These are phyloP conservation scores for Drosophila pegasa DNA, from an alignment of 2,888 invertebrate genomes.

Conservation along the genomic window DNA sequence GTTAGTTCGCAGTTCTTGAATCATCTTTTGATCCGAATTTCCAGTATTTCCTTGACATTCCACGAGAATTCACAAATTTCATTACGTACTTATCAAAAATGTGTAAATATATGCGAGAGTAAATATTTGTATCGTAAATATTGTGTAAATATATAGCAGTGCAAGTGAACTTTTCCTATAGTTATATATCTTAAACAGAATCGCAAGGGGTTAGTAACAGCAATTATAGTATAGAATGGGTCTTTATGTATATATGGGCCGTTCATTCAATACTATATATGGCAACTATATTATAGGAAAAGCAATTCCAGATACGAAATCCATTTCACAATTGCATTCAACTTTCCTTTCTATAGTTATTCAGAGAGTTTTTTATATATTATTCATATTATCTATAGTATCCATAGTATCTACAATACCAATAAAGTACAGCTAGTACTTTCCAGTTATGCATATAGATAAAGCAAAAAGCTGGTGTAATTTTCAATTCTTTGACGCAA, in stretches of 20 bases:
- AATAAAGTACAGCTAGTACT: too few relatives aligned
- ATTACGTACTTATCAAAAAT: neutral
- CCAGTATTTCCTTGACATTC: constrained; percentile 1
- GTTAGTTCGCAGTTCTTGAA: neutral
- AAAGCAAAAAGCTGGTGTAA: neutral
- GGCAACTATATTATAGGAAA: neutral
- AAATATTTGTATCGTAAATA: too few relatives aligned
- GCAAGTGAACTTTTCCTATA: neutral
- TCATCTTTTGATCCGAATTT: neutral
- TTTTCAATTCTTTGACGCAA: neutral
- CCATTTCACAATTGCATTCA: neutral
- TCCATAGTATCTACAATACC: too few relatives aligned
- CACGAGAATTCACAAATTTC: neutral
- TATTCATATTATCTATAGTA: neutral
- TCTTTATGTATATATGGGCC: too few relatives aligned
- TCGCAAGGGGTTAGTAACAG: neutral
- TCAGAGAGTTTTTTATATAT: neutral
- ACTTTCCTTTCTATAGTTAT: neutral
- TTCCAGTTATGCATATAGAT: neutral
- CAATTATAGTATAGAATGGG: neutral
- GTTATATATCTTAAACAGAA: neutral
- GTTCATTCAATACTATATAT: neutral
- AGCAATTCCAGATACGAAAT: neutral
- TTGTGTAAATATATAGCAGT: neutral
- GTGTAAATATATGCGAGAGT: too few relatives aligned